phyloP scores from a whole-genome alignment of 2,797 vertebrate genomes.

The Scolopax rusticola region DNA sequence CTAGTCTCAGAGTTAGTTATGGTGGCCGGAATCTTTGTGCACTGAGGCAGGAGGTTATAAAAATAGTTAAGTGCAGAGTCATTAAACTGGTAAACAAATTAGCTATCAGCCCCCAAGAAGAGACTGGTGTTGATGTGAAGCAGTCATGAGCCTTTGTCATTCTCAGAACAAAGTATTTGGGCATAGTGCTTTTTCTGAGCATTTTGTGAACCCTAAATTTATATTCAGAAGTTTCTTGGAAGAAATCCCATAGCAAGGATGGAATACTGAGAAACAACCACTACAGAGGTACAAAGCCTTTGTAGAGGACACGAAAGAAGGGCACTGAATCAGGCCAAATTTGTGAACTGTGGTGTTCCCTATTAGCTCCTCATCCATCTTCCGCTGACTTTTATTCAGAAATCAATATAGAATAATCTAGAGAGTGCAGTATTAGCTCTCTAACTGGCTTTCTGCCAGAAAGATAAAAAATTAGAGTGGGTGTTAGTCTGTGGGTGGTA shows the following conservation, averaged over 20 bases:
- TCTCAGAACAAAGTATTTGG: neutral
- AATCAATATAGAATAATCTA: neutral
- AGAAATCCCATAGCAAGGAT: neutral
- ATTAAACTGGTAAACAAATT: neutral
- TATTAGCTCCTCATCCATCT: neutral
- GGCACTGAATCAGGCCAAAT: neutral
- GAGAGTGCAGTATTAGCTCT: neutral
- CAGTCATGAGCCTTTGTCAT: neutral
- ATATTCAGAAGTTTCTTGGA: neutral
- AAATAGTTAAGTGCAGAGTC: neutral
- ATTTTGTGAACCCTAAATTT: neutral
- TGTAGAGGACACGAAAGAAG: rapidly evolving
- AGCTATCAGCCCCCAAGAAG: neutral
- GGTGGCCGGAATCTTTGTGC: neutral
- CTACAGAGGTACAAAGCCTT: neutral
- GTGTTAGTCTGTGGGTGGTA: neutral
- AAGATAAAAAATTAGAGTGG: neutral
- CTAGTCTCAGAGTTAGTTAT: neutral
- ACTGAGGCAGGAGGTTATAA: neutral
- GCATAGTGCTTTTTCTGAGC: neutral
- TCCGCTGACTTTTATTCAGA: neutral
- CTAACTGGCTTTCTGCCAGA: neutral
- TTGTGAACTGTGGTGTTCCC: neutral
- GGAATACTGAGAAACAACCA: neutral
- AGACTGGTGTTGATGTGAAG: neutral